Base-by-base conservation (phyloP, 1,140 invertebrate species). In the Aleiodes sp. region DNA sequence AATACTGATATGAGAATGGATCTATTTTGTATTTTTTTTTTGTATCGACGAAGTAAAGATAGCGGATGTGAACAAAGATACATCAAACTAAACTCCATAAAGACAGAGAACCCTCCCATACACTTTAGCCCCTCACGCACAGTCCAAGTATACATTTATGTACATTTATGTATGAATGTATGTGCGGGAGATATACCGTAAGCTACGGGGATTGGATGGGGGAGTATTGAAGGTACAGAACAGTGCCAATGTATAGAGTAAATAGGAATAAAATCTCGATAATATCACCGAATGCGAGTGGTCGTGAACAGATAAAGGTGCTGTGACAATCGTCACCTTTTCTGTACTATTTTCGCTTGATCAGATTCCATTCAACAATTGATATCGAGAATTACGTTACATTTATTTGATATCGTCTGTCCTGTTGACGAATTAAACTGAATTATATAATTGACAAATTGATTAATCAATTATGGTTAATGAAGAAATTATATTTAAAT, bases 181-280 rank as follows among this genome's bases (percentile, higher is more conserved):
- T 65, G n/a, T 60, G 14, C 14, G 59, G 19, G 41, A 16, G 19
- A n/a, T 33, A n/a, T n/a, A n/a, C n/a, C n/a, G n/a, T n/a, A n/a
- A n/a, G n/a, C n/a, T n/a, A n/a, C n/a, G n/a, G 65, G 65, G 59
- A 56, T 68, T 68, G 57, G 56, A 19, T 19, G 59, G 35, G 59
- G 16, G n/a, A 41, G 19, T 16, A 29, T 24, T 62, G 57, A 29
- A 7, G 43, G 35, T 16, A 26, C 35, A 43, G 28, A 16, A 16
- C 39, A 46, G 9, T 35, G 65, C 56, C 56, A 62, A 66, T 70
- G 57, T 43, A 70, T 71, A 73, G 59, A 62, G 72, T 75, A 78
- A 78, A 76, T 78, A 75, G 71, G 76, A 78, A 78, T 81, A 79
- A 77, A 81, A 81, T 78, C 76, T 78, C 75, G 74, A 78, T 81